Evolutionary conservation across 2,797 vertebrate species (phyloP).

Genomic region (Peromyscus aztecus): DNA sequence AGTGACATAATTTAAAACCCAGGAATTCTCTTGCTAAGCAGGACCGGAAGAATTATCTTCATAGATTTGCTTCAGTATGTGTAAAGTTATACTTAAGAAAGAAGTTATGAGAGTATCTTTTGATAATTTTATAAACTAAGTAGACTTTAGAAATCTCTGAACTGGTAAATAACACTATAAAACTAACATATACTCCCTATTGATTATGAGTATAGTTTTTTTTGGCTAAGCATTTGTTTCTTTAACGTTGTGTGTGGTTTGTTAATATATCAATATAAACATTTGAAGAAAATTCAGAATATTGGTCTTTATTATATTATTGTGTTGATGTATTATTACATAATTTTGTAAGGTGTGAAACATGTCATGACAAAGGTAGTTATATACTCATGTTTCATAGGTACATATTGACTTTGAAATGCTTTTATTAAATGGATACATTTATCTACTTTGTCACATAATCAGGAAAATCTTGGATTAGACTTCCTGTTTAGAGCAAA

Average conservation of each 20-base stretch:
- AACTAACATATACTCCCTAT: not conserved
- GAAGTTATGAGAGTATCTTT: not conserved
- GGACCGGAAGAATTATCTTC: not conserved
- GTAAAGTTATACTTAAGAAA: not conserved
- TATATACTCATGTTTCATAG: not conserved
- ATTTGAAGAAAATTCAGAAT: slow-evolving; percentile 5
- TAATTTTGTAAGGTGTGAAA: not conserved
- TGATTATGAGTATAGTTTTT: not conserved
- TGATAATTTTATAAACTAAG: not conserved
- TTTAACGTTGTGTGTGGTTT: not conserved
- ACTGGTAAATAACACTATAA: not conserved
- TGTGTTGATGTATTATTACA: not conserved
- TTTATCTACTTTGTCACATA: slow-evolving; percentile 8
- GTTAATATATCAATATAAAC: not conserved
- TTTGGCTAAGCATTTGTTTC: not conserved
- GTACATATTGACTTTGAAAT: not conserved
- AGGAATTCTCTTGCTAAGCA: not conserved
- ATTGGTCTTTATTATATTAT: not conserved
- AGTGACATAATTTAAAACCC: not conserved
- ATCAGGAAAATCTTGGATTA: not conserved
- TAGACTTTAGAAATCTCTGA: not conserved
- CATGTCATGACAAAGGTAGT: not conserved
- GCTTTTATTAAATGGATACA: not conserved
- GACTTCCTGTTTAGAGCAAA: not conserved
- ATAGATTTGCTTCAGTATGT: not conserved